Evolutionary conservation across 64 coral and sea anemone genomes (phyloP), one percentile per base, ranked within the genome.

Genomic region (Trachythela sp.): DNA sequence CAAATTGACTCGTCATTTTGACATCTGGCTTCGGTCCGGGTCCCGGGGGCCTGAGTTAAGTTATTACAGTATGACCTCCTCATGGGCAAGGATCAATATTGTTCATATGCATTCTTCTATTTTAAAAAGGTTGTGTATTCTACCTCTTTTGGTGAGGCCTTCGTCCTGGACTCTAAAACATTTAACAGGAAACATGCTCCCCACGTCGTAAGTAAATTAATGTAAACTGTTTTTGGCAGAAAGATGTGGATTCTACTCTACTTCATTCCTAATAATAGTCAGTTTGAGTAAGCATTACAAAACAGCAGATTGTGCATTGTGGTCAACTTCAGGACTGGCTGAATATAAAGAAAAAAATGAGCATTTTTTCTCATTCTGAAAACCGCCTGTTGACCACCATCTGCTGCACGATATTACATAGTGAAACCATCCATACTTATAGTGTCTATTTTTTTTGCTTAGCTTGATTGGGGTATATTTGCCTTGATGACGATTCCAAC

Each of bases 401-500:
- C 56, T 1, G 33, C 13, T 31, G 32, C 4, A 48, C 42, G 11
- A 17, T 76, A 9, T 40, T 67, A 17, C 0, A 43, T 18, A 17
- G 40, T 32, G 0, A 54, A 22, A 60, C 8, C 48, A 2, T 0
- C 22, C 18, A 43, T 20, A 54, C 17, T 7, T 86, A 27, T 10
- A n/a, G 26, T 91, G 71, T 22, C 68, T 91, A 70, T 0, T 89
- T 8, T 58, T 40, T 89, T 70, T 36, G 8, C 22, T 29, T 49
- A 98, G 95, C 91, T 98, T 41, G 95, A 98, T 40, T 98, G 95
- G 95, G 95, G 95, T 89, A 80, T 98, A 15, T 98, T 98, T 43
- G 91, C 91, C 70, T 41, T 98, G 42, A 98, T 98, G 95, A 94
- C 90, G 48, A 38, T 98, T 1, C 95, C 95, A 40, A 98, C 95